Evolutionary conservation across 2,113 vertebrate genomes (phyloP).

Genomic region (Microtus pennsylvanicus): DNA sequence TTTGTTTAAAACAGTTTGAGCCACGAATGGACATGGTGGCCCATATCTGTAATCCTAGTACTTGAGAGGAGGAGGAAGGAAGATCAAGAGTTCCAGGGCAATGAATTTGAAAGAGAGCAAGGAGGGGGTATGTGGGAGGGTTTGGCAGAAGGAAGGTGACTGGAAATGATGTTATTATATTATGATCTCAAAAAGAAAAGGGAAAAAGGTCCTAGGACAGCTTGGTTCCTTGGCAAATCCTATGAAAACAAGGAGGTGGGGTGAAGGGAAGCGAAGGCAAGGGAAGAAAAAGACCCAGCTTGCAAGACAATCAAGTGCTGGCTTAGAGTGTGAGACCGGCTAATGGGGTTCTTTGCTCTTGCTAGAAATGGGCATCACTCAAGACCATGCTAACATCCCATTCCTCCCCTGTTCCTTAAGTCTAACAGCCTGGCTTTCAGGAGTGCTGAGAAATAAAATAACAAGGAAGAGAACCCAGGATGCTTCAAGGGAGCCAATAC

Average conservation of each 20-base stretch:
- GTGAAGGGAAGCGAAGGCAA: neutral
- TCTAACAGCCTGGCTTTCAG: constrained; percentile 29
- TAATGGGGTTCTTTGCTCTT: neutral
- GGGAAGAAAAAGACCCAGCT: constrained; percentile 15
- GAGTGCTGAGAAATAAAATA: constrained; percentile 63
- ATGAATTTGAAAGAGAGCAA: neutral
- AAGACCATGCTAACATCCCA: constrained; percentile 53
- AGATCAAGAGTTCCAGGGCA: neutral
- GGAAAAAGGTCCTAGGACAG: neutral
- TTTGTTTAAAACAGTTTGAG: constrained; percentile 1
- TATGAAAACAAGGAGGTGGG: neutral
- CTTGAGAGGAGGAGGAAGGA: neutral
- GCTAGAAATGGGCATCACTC: constrained; percentile 65
- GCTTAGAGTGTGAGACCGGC: neutral
- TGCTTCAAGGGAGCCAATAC: constrained; percentile 1
- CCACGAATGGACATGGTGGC: too few relatives aligned
- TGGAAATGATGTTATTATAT: neutral
- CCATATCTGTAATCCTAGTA: neutral
- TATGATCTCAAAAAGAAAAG: neutral
- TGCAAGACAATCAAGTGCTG: constrained; percentile 54
- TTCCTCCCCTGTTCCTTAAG: constrained; percentile 17
- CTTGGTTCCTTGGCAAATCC: too few relatives aligned
- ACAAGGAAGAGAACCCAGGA: constrained; percentile 62
- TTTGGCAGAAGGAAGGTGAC: neutral
- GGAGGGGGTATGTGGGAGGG: neutral